phyloP scores from a whole-genome alignment of 2,113 vertebrate species.

The Rhadina sibilatrix region DNA sequence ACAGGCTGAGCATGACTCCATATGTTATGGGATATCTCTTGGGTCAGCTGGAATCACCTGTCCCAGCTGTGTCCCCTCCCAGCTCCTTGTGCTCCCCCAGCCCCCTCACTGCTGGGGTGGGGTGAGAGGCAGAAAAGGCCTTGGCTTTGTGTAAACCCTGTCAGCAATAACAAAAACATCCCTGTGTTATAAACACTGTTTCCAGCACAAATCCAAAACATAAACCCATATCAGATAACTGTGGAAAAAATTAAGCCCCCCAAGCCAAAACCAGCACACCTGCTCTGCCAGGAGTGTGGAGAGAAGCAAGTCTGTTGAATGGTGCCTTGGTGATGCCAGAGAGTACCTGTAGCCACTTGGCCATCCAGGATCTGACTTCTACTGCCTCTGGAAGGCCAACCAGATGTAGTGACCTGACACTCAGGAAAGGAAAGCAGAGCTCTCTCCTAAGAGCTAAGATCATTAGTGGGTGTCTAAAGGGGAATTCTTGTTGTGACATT shows the following conservation, averaged over 20 bases:
- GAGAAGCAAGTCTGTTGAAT: neutral
- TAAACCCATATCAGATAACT: neutral
- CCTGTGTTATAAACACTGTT: neutral
- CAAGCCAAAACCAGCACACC: neutral
- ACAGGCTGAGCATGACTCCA: neutral
- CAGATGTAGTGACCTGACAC: neutral
- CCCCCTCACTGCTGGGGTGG: neutral
- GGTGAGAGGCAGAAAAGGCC: neutral
- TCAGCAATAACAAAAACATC: neutral
- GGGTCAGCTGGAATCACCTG: neutral
- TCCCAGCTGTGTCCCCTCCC: neutral
- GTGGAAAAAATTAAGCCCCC: neutral
- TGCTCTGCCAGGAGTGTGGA: neutral
- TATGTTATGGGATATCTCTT: neutral
- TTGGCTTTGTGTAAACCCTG: neutral
- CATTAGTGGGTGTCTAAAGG: neutral
- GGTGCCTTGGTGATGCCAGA: neutral
- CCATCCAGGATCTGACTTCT: neutral
- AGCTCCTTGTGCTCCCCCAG: neutral
- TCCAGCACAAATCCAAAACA: neutral
- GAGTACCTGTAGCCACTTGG: neutral
- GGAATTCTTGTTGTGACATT: neutral
- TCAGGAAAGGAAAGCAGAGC: neutral
- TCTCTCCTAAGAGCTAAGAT: neutral
- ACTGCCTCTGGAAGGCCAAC: neutral